Evolutionary conservation across 2,888 invertebrate species (phyloP).

Genomic region (Melanargia galathea): DNA sequence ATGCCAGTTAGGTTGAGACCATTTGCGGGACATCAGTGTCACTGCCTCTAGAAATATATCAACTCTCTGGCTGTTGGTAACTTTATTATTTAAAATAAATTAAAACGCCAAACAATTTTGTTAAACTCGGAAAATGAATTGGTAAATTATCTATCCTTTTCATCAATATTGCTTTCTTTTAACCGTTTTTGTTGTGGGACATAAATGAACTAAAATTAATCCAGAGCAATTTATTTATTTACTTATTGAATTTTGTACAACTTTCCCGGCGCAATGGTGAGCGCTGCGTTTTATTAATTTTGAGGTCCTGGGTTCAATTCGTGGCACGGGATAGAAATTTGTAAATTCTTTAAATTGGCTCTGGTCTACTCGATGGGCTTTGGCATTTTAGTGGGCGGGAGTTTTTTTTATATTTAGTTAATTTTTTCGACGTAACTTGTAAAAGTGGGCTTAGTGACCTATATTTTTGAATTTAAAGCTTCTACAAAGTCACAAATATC

Average conservation of each 20-base stretch:
- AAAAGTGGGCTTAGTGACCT: too few species aligned
- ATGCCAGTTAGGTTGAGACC: neutral
- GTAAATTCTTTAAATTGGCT: too few species aligned
- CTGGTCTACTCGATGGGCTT: too few species aligned
- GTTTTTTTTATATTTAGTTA: too few species aligned
- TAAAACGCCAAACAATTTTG: conserved; percentile 7
- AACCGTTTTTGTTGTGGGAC: neutral
- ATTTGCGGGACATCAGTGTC: neutral
- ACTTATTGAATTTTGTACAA: too few species aligned
- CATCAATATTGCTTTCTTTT: conserved; percentile 17
- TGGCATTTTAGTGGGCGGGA: too few species aligned
- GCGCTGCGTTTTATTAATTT: too few species aligned
- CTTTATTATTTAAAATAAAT: conserved; percentile 16
- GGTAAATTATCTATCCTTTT: conserved; percentile 8
- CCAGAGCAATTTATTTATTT: too few species aligned
- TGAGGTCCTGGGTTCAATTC: too few species aligned
- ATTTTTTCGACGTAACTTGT: too few species aligned
- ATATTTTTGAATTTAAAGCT: neutral
- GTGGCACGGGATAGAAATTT: too few species aligned
- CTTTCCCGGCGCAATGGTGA: too few species aligned
- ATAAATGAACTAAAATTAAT: neutral
- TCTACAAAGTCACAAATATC: neutral
- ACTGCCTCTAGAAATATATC: neutral
- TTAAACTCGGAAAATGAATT: conserved; percentile 12
- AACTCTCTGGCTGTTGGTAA: neutral